Conservation (phyloP, 2,888 invertebrate species). For the Teleogryllus oceanicus region DNA sequence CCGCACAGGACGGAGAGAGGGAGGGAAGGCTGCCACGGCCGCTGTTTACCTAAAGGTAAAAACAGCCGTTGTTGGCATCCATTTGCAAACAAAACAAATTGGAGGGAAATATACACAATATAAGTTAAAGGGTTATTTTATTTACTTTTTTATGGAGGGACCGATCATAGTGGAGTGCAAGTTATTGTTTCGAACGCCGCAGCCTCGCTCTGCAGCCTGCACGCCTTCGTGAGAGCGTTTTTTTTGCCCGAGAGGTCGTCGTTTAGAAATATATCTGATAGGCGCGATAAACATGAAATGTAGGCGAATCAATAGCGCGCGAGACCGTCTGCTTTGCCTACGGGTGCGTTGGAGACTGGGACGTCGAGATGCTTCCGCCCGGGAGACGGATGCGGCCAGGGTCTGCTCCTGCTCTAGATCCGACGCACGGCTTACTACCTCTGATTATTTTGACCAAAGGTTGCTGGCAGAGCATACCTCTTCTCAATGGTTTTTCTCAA, state of each 20-base stretch:
- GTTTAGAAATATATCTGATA: not conserved
- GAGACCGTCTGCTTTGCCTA: not conserved
- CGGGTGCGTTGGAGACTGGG: not conserved
- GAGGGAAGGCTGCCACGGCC: not conserved
- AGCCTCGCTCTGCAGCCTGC: not conserved
- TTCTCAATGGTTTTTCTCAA: too few species aligned
- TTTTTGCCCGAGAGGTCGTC: not conserved
- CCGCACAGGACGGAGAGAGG: not conserved
- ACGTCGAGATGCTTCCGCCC: too few species aligned
- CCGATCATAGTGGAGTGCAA: conserved; percentile 10
- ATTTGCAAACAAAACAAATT: conserved; percentile 18
- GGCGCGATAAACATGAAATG: not conserved
- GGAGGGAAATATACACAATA: conserved; percentile 18
- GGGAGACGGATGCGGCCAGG: too few species aligned
- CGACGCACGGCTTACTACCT: too few species aligned
- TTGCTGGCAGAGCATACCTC: too few species aligned
- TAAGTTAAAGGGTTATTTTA: conserved; percentile 10
- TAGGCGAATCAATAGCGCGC: not conserved
- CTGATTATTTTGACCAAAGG: too few species aligned
- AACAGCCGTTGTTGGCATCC: conserved; percentile 7
- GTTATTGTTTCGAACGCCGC: not conserved
- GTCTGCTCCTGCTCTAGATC: too few species aligned
- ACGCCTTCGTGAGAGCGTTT: not conserved
- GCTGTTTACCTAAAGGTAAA: conserved; percentile 18
- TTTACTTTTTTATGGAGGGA: conserved; percentile 7